Base-by-base conservation (phyloP, 2,888 invertebrate species). In the Lacanobia wlatinum region DNA sequence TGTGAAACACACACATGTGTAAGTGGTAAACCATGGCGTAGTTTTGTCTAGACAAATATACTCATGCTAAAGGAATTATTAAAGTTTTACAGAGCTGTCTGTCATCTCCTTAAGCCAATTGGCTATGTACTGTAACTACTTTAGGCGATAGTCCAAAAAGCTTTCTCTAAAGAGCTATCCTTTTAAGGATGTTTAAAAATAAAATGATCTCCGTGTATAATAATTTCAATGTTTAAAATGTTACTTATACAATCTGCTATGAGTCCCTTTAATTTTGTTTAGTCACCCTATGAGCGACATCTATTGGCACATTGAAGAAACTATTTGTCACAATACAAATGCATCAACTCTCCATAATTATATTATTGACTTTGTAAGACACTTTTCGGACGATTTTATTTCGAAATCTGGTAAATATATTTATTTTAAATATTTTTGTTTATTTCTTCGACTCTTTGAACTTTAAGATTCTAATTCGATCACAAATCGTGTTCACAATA, bases 221-320 rank as follows among this genome's bases (percentile, higher is more conserved):
- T 62, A 10, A 40, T 40, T 34, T 34, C 34, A 40, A 12, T 40
- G 9, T 10, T 40, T 9, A 40, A 34, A 34, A 53, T 23, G 7
- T 50, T 55, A 58, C 21, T 28, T 38, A 23, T 16, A 66, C 4
- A 55, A 10, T 46, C 28, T 50, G 23, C 46, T 14, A 34, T 10
- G 46, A 6, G 16, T 28, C 14, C 28, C 21, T 16, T 60, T 12
- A 28, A 8, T 38, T 46, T 65, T 40, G 46, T 43, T 43, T n/a
- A 16, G 16, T n/a, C 43, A 16, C n/a, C 18, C n/a, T 56, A 43
- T 63, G 46, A 61, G 66, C 64, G 79, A 84, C 69, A 80, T 74
- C 76, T 84, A 76, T 84, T 84, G 80, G 80, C 80, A 81, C 84
- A 62, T 70, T 46, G 55, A 62, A 75, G 53, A 70, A 84, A 65